A percentile compares a stretch with the other conserved stretches of the same genome.
Conservation (phyloP, 2,888 invertebrate genomes). For the Cordilura impudica region DNA sequence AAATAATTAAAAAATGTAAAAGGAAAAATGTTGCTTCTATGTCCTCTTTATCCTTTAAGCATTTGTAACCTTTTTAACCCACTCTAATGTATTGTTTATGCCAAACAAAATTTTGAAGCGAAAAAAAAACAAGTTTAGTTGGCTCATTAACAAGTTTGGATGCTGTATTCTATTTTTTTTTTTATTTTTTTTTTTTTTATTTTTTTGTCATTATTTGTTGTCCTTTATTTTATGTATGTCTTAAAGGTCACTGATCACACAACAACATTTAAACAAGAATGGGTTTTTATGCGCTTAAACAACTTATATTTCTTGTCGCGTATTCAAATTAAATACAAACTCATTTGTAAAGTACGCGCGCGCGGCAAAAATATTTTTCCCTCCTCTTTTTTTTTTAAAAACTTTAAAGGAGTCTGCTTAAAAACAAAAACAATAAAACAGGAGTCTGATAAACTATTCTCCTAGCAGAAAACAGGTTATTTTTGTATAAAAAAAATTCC, state of each 20-base stretch:
- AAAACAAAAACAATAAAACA: slow-evolving; percentile 18
- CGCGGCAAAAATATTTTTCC: slow-evolving; percentile 60
- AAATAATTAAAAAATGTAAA: too few relatives aligned
- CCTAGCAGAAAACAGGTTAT: slow-evolving; percentile 49
- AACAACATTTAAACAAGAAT: slow-evolving; percentile 43
- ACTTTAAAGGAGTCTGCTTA: slow-evolving; percentile 43
- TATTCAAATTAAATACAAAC: slow-evolving; percentile 50
- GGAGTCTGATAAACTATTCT: slow-evolving; percentile 26
- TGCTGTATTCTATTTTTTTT: slow-evolving; percentile 24
- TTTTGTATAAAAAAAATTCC: neutral
- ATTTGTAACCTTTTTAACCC: slow-evolving; percentile 58
- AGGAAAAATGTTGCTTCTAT: too few relatives aligned
- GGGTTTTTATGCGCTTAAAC: slow-evolving; percentile 34
- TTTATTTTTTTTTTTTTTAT: slow-evolving; percentile 36
- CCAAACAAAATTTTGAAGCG: slow-evolving; percentile 14
- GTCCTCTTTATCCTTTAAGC: slow-evolving; percentile 19
- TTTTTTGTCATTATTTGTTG: too few relatives aligned
- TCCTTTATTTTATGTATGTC: slow-evolving; percentile 24
- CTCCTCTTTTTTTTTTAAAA: slow-evolving; percentile 42
- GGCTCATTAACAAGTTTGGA: slow-evolving; percentile 57
- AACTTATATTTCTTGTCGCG: neutral
- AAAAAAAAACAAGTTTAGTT: slow-evolving; percentile 33
- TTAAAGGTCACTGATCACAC: slow-evolving; percentile 58
- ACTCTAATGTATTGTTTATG: slow-evolving; percentile 60
- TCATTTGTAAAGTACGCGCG: slow-evolving; percentile 62